Conservation (phyloP, 2,888 invertebrate species). For the Entomobrya proxima region DNA sequence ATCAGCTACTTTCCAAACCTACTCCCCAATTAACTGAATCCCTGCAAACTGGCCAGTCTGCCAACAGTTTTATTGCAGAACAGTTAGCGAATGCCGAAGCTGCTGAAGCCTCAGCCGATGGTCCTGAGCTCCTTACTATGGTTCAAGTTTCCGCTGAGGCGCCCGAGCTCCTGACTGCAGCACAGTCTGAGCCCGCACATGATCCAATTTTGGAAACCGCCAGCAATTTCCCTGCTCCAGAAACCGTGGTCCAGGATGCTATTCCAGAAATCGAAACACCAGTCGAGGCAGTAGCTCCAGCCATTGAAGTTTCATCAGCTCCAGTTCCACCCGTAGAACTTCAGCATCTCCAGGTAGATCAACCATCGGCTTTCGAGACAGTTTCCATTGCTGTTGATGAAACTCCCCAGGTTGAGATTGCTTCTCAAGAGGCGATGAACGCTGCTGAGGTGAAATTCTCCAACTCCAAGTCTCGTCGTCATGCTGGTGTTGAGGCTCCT, state of each 20-base stretch:
- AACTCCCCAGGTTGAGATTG: neutral
- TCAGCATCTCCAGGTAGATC: too few species aligned
- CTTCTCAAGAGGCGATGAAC: neutral
- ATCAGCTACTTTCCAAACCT: neutral
- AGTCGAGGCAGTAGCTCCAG: neutral
- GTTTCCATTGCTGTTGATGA: neutral
- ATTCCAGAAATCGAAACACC: neutral
- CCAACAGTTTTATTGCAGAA: neutral
- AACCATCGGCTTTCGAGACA: neutral
- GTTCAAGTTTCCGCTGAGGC: too few species aligned
- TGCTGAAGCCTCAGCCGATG: neutral
- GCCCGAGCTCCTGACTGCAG: neutral
- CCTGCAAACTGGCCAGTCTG: neutral
- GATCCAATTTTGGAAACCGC: constrained; percentile 10
- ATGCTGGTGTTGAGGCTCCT: constrained; percentile 26
- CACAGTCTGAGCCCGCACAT: neutral
- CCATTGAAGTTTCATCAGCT: neutral
- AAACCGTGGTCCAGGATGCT: neutral
- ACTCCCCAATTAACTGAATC: neutral
- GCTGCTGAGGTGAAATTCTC: too few species aligned
- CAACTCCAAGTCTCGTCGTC: neutral
- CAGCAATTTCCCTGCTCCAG: neutral
- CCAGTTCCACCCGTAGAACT: neutral
- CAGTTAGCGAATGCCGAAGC: neutral
- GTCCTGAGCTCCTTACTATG: neutral